A percentile compares a stretch with the other conserved stretches of the same genome.
phyloP scores from a whole-genome alignment of 2,797 vertebrate genomes.

The Sebastes matsubarae region DNA sequence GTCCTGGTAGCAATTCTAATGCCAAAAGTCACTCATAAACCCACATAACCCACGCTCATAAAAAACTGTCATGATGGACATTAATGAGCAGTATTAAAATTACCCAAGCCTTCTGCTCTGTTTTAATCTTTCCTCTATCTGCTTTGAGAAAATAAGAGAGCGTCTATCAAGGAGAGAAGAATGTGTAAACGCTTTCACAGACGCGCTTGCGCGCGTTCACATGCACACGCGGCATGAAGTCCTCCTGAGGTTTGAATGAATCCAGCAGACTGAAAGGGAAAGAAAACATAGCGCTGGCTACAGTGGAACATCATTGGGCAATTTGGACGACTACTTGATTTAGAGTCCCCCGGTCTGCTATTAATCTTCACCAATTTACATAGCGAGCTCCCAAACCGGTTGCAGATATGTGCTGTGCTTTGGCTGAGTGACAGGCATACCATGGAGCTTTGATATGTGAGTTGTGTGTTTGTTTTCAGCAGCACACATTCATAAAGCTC shows the following conservation, averaged over 20 bases:
- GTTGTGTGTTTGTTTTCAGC: conserved; percentile 44
- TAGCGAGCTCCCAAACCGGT: conserved; percentile 62
- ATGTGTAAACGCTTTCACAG: conserved; percentile 73
- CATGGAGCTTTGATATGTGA: conserved; percentile 26
- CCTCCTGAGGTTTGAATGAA: conserved; percentile 78
- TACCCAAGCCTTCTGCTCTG: neutral
- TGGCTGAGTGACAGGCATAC: conserved; percentile 50
- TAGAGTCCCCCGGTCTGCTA: conserved; percentile 70
- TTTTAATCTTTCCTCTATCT: conserved; percentile 31
- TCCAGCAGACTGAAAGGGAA: conserved; percentile 75
- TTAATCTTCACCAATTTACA: conserved; percentile 78
- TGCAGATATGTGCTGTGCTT: conserved; percentile 52
- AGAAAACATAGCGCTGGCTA: conserved; percentile 65
- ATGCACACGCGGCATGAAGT: conserved; percentile 47
- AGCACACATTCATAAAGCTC: conserved; percentile 1
- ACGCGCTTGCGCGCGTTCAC: conserved; percentile 35
- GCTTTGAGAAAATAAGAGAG: conserved; percentile 36
- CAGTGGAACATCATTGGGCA: conserved; percentile 57
- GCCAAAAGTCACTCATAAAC: conserved; percentile 65
- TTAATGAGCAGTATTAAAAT: conserved; percentile 63
- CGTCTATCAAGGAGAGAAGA: conserved; percentile 52
- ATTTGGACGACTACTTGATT: conserved; percentile 76
- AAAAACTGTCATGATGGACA: conserved; percentile 63
- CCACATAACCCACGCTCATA: conserved; percentile 50
- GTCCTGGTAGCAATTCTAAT: conserved; percentile 37